Conservation (phyloP, 2,113 vertebrate species). For the Pristiophorus japonicus region DNA sequence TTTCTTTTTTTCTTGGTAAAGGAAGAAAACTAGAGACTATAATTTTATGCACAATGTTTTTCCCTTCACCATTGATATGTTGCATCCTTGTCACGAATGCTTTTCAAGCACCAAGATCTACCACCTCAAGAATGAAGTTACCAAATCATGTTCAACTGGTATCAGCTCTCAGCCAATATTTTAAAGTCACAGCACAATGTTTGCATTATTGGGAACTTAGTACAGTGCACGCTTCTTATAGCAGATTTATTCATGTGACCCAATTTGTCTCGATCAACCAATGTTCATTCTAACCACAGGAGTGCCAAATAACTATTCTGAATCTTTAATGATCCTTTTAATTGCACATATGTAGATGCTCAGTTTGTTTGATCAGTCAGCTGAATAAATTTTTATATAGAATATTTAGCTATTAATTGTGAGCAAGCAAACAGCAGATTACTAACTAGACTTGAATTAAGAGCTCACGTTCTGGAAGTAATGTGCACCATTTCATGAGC, state of each 20-base stretch:
- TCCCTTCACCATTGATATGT: too few species aligned
- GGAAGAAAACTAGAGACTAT: too few species aligned
- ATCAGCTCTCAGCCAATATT: background rate
- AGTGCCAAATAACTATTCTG: background rate
- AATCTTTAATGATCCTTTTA: background rate
- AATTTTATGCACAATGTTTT: too few species aligned
- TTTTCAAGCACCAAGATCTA: too few species aligned
- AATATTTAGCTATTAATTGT: conserved; percentile 15
- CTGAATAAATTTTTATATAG: background rate
- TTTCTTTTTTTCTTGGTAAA: too few species aligned
- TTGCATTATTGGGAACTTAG: background rate
- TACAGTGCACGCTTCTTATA: background rate
- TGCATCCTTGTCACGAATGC: too few species aligned
- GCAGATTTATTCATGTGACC: background rate
- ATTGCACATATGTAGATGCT: background rate
- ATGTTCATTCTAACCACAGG: background rate
- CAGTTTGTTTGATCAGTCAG: background rate
- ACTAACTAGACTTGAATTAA: background rate
- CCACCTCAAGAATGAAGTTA: too few species aligned
- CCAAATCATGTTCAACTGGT: background rate
- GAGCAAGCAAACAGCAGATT: background rate
- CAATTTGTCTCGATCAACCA: background rate
- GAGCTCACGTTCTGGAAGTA: background rate
- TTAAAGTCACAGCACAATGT: background rate
- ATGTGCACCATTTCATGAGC: background rate